Base-by-base conservation (phyloP, 2,113 vertebrate species). In the Saimiri boliviensis region DNA sequence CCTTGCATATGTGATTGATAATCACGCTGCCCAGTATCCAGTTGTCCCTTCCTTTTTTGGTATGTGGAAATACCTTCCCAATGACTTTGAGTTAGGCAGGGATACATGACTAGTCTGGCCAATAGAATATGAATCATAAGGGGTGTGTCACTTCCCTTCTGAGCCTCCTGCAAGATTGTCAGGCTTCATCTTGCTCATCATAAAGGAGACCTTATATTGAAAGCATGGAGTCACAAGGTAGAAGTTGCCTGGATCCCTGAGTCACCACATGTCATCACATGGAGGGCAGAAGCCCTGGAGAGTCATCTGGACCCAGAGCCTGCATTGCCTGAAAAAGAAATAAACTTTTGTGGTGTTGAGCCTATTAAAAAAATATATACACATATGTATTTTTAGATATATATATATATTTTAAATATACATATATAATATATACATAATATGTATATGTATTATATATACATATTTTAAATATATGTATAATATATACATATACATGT, bases 191-290 rank as follows among this genome's bases (percentile, higher is more conserved):
- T 27, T 87, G 17, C 70, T 12, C 58, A 11, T 23, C 7, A 2
- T 58, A 47, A 3, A 54, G 13, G 56, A 63, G 30, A 40, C 23
- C 32, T 56, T 19, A 40, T 6, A 5, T 25, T n/a, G 60, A 66
- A 25, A 40, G 84, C 56, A 27, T 32, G 20, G 30, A 47, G 37
- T 58, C 47, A 35, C 10, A 23, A 47, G 82, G 8, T 13, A 32
- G 58, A 84, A 60, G 58, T 49, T 2, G 0, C 40, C 86, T 71
- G 90, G 70, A 77, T 32, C 40, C 52, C 83, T 63, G 76, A 63
- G 66, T 92, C 83, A 87, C 23, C 0, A 1, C 1, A 0, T 45
- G 40, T 52, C 52, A 9, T 14, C 4, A 3, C 0, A 4, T 32
- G 30, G 76, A 79, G 16, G 83, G 13, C 6, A 9, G 71, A 35